Conservation (phyloP, 2,797 vertebrate genomes). For the Microctenopoma lineatum region DNA sequence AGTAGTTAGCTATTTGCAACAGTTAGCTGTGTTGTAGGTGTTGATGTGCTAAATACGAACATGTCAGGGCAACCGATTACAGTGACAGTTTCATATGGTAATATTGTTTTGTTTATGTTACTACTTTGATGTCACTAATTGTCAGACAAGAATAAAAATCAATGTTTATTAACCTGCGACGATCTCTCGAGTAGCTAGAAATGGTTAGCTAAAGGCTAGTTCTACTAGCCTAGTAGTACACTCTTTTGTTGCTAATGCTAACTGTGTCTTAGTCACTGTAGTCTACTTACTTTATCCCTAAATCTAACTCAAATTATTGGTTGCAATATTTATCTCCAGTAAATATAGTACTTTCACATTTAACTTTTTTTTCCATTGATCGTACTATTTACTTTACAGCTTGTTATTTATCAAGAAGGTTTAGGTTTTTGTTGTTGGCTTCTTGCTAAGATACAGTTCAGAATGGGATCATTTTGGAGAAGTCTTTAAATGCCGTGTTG, state of each 20-base stretch:
- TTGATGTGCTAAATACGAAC: constrained; percentile 34
- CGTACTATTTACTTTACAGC: not conserved
- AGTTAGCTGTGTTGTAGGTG: constrained; percentile 44
- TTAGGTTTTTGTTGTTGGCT: not conserved
- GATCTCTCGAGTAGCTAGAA: not conserved
- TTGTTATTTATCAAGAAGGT: not conserved
- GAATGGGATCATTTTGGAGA: not conserved
- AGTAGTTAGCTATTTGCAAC: constrained; percentile 47
- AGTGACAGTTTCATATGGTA: constrained; percentile 85
- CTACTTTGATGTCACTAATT: too few relatives aligned
- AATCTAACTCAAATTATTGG: not conserved
- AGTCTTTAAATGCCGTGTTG: not conserved
- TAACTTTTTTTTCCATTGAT: not conserved
- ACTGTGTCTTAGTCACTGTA: not conserved
- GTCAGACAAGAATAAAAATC: not conserved
- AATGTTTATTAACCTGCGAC: not conserved
- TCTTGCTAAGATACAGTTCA: not conserved
- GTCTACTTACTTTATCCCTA: not conserved
- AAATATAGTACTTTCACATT: not conserved
- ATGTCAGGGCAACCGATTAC: constrained; percentile 82
- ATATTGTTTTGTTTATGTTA: constrained; percentile 16
- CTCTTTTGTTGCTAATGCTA: not conserved
- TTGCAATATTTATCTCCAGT: not conserved
- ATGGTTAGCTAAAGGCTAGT: constrained; percentile 21
- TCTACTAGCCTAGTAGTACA: not conserved